These are phyloP conservation scores for Porites evermanni DNA, from an alignment of 92 coral and sea anemone species.

Conservation along the genomic window DNA sequence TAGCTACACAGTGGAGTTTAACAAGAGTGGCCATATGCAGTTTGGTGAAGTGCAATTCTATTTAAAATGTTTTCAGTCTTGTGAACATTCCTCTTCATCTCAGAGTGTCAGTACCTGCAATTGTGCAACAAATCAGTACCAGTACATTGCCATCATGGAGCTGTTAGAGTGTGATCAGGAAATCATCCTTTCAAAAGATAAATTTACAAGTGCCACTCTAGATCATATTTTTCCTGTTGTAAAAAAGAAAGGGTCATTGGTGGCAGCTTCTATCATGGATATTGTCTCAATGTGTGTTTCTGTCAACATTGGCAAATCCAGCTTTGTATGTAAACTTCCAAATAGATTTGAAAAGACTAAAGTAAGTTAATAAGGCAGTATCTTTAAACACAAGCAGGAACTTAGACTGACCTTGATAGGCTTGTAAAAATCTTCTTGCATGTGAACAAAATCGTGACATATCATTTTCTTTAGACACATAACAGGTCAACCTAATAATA, in stretches of 20 bases:
- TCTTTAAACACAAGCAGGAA: too few species aligned
- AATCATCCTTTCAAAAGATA: conserved; percentile 27
- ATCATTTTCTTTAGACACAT: too few species aligned
- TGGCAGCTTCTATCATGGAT: not conserved
- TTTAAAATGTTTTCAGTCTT: conserved; percentile 28
- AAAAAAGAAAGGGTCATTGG: conserved; percentile 5
- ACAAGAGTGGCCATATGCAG: conserved; percentile 1
- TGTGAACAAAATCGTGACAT: too few species aligned
- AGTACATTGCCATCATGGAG: conserved; percentile 29
- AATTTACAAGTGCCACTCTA: conserved; percentile 1
- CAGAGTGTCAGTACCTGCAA: conserved; percentile 8
- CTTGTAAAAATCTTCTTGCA: too few species aligned
- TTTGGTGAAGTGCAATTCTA: conserved; percentile 39
- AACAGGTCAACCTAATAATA: too few species aligned
- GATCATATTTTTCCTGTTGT: conserved; percentile 3
- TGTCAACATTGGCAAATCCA: not conserved
- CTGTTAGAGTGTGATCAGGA: conserved; percentile 5
- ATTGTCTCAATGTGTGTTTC: conserved; percentile 20
- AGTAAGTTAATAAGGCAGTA: too few species aligned
- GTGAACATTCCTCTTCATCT: conserved; percentile 2
- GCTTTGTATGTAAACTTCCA: conserved; percentile 13
- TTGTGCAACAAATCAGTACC: too few species aligned
- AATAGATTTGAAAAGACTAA: not conserved
- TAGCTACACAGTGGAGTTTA: conserved; percentile 24
- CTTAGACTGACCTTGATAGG: too few species aligned